These are phyloP conservation scores for Ernsta delagoae DNA, from an alignment of 2,888 invertebrate species.

Conservation along the genomic window DNA sequence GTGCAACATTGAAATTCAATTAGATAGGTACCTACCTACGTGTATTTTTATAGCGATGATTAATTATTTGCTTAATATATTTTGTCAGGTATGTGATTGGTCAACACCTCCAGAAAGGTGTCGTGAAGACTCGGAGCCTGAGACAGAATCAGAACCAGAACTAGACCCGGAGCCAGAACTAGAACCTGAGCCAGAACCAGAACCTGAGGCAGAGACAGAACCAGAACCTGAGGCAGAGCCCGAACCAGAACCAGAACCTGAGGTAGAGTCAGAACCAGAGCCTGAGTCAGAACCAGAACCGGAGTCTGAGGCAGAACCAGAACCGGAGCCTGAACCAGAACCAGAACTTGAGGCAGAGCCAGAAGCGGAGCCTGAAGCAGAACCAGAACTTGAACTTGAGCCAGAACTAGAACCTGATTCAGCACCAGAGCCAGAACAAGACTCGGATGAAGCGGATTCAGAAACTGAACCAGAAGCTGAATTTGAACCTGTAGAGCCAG, in stretches of 20 bases:
- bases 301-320: constrained; percentile 61
- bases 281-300: constrained; percentile 67
- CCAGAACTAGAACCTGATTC: constrained; percentile 44
- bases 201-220: too few species aligned
- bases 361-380: constrained; percentile 36
- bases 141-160: too few species aligned
- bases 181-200: too few species aligned
- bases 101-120: constrained; percentile 60
- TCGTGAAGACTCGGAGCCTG: too few species aligned
- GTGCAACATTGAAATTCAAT: background rate
- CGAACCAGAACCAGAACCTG: constrained; percentile 49
- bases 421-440: constrained; percentile 38
- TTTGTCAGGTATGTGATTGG: constrained; percentile 68
- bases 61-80: too few species aligned
- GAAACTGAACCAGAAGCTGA: constrained; percentile 38
- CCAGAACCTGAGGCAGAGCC: constrained; percentile 52
- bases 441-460: background rate
- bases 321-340: constrained; percentile 61
- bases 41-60: background rate
- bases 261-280: constrained; percentile 44
- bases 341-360: constrained; percentile 49
- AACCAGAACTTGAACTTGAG: constrained; percentile 42
- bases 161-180: too few species aligned
- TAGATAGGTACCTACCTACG: too few species aligned
- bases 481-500: constrained; percentile 11